Base-by-base conservation (phyloP, 1,140 invertebrate species). In the Gonatopus flavifemur region DNA sequence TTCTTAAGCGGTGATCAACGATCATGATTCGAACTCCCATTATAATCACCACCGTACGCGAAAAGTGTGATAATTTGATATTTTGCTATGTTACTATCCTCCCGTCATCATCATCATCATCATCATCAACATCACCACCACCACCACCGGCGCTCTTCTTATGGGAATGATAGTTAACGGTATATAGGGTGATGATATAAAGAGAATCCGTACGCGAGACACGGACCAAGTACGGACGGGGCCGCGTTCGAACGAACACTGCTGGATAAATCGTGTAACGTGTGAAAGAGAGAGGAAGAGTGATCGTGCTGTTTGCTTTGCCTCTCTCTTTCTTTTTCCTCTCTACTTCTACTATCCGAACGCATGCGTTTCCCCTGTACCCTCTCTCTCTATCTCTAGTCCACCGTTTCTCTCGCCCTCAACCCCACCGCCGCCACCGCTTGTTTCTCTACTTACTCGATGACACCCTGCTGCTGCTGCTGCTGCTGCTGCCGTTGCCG, bases 191-290 rank as follows among this genome's bases (percentile, higher is more conserved):
- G 16, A 13, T 9, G 32, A 10, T 25, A 18, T 13, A 12, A 3
- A 44, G 9, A 15, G 39, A 24, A 18, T 31, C 9, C 39, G 46
- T 30, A 13, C 37, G 55, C 18, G 37, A 31, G 31, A 43, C 49
- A 44, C 52, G 35, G 43, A 36, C 43, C 28, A 33, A 40, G 28
- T 28, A 64, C 57, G 56, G 64, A 65, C 68, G 62, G 66, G 60
- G 56, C 67, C 70, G 72, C 70, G 68, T 65, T 71, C 70, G 67
- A 69, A 64, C 68, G 66, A 72, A 70, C 68, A 76, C 75, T 77
- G 70, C 69, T 65, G 58, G 59, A 64, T 48, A 28, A 40, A 49
- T 49, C 52, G 46, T 41, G 56, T 55, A 52, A 55, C 54, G 46
- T 48, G 57, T 55, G 55, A 53, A 49, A 50, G 33, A 48, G 46